phyloP scores from a whole-genome alignment of 2,113 vertebrate genomes.

The Podiceps cristatus region DNA sequence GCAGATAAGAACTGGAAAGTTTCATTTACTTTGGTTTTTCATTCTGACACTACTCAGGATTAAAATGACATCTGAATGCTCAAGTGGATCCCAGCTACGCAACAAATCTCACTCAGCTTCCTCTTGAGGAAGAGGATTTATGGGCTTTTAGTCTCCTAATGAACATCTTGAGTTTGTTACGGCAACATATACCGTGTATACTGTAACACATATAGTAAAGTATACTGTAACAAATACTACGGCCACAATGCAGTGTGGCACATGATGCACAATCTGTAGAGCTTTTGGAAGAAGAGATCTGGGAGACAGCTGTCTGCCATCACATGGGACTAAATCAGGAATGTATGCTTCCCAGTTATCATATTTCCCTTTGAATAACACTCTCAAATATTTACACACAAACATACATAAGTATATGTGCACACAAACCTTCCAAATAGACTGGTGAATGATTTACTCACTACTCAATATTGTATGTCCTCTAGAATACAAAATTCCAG shows the following conservation, averaged over 20 bases:
- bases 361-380: not conserved
- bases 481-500: not conserved
- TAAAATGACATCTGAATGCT: not conserved
- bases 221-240: rapidly evolving
- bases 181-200: not conserved
- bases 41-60: not conserved
- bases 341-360: not conserved
- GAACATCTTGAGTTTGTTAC: not conserved
- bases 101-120: not conserved
- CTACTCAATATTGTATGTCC: not conserved
- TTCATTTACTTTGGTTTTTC: not conserved
- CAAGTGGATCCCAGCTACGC: not conserved
- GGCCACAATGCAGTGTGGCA: not conserved
- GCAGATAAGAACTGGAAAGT: not conserved
- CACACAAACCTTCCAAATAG: not conserved
- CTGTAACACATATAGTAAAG: not conserved
- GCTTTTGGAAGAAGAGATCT: not conserved
- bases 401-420: not conserved
- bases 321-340: not conserved
- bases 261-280: rapidly evolving
- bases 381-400: slow-evolving; percentile 17
- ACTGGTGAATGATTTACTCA: not conserved
- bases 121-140: not conserved
- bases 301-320: not conserved
- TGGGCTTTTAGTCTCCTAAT: not conserved